Evolutionary conservation across 2,888 invertebrate genomes (phyloP), one percentile per base, ranked within the genome.

Genomic region (Cerastoderma edule): DNA sequence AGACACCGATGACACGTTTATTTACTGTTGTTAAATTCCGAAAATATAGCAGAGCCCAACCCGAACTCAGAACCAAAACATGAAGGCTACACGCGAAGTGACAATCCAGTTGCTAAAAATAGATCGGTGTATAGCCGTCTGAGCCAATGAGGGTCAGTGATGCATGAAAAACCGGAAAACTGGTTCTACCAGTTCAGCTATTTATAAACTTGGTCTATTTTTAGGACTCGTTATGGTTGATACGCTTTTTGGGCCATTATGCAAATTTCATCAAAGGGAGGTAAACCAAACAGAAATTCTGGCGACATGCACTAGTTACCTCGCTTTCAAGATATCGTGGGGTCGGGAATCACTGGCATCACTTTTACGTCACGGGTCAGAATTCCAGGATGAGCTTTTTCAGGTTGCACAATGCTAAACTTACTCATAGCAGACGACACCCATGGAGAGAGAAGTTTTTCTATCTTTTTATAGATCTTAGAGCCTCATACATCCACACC

Each of bases 151-250:
- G 65, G n/a, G 39, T 71, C 73, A 68, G 30, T 71, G 53, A 39
- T 54, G 60, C 60, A 60, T 60, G 60, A 27, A 60, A n/a, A 39
- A 53, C 72, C 63, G 75, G 73, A 78, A 79, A 83, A 83, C 83
- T 69, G 78, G 83, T 83, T 83, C 75, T 79, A 72, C 83, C 74
- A 75, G 79, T 83, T 71, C 50, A 70, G 48, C 79, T 81, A 79
- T 75, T 72, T 75, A 56, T 77, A 75, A 28, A 72, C 28, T 65
- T n/a, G n/a, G 27, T 39, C 60, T 60, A 60, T 33, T 60, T 60
- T 22, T 24, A 60, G 60, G 39, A 8, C 2, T 60, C 1, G 60
- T 24, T 33, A 60, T 39, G 39, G 22, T 24, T n/a, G 60, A 22
- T 35, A n/a, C n/a, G n/a, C n/a, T n/a, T n/a, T n/a, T n/a, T n/a